Base-by-base conservation (phyloP, 2,888 invertebrate genomes). In the Lepidochrysops patricia region DNA sequence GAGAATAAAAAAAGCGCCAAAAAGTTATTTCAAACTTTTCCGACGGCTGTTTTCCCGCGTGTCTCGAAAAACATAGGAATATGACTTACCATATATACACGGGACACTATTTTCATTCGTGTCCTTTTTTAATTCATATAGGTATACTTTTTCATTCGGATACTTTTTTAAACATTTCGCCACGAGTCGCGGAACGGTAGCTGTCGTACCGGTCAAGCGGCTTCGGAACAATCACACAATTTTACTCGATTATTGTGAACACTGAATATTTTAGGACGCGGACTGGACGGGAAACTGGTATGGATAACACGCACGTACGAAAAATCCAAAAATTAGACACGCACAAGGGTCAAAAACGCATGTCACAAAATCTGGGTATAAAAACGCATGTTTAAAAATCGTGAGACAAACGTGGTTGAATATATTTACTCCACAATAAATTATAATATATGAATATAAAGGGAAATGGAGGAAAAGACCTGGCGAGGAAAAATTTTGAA, bases 141-240 rank as follows among this genome's bases (percentile, higher is more conserved):
- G n/a, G n/a, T n/a, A n/a, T n/a, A n/a, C n/a, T n/a, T n/a, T n/a
- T n/a, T n/a, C 64, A 66, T 65, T 62, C 43, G 63, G 52, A 62
- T 61, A 60, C 60, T 60, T 48, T 69, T 66, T 64, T 61, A 61
- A 66, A 64, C 66, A 63, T 64, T 62, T 64, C 63, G 62, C 61
- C 63, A 67, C 70, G 70, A 72, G 71, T 73, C 66, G 66, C 66
- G 64, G 65, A 68, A 64, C 76, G 73, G 76, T 70, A 75, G 76
- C 72, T 66, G 70, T 70, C 71, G 62, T 67, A 79, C 79, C 78
- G 75, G 78, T 76, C 74, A 54, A 65, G 70, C 65, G 66, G 62
- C 66, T 69, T 64, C 64, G 60, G 66, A 70, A 67, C 73, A 71
- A 74, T 73, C 72, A 73, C 72, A 69, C 69, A 68, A 71, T 70